phyloP scores from a whole-genome alignment of 2,888 invertebrate genomes.

The Cistogaster globosa region DNA sequence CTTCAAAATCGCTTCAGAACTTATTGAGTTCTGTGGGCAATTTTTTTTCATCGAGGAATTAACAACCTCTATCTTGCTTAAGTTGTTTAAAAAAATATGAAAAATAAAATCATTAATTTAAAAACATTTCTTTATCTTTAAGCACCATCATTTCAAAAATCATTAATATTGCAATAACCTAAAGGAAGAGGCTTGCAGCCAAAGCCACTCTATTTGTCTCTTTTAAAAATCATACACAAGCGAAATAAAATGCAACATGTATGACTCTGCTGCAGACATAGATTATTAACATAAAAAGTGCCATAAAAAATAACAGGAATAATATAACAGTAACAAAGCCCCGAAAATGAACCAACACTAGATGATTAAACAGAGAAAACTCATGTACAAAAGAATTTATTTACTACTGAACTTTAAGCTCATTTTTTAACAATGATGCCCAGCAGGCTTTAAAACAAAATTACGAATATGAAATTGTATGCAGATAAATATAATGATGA shows the following conservation, averaged over 20 bases:
- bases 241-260: no score
- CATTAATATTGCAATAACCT: background rate
- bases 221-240: background rate
- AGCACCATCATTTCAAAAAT: background rate
- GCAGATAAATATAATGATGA: constrained; percentile 1
- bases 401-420: constrained; percentile 39
- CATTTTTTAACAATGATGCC: constrained; percentile 17
- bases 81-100: no score
- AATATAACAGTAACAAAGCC: background rate
- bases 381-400: background rate
- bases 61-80: no score
- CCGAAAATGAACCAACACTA: constrained; percentile 25
- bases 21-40: no score
- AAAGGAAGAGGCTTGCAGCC: background rate
- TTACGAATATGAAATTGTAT: constrained; percentile 15
- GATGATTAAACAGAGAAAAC: constrained; percentile 16
- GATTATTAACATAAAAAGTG: constrained; percentile 17
- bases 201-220: background rate
- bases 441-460: constrained; percentile 41
- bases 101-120: no score
- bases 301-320: background rate
- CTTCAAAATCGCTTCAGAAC: no score
- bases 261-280: background rate
- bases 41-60: no score
- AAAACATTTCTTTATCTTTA: no score